A percentile compares a stretch with the other conserved stretches of the same genome.
These are phyloP conservation scores for Drosophila bunnanda DNA, from an alignment of 2,888 invertebrate species.

Conservation along the genomic window DNA sequence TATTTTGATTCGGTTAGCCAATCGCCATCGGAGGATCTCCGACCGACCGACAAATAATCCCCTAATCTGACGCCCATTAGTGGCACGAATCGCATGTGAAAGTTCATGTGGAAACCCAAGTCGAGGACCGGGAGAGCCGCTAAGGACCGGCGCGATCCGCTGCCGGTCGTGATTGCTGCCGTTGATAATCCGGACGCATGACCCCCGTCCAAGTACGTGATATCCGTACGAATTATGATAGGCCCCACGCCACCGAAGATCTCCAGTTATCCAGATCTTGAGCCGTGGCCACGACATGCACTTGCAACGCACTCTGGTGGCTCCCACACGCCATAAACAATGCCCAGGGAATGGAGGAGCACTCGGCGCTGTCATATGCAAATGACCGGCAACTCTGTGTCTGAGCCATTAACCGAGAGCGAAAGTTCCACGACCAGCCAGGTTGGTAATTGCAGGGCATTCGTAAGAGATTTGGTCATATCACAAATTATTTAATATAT, in stretches of 20 bases:
- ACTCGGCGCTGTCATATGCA: constrained; percentile 56
- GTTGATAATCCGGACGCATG: constrained; percentile 73
- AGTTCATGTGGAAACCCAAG: constrained; percentile 50
- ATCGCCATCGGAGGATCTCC: constrained; percentile 51
- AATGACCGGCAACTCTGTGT: constrained; percentile 53
- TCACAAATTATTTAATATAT: too few relatives aligned
- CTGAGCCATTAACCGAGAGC: constrained; percentile 60
- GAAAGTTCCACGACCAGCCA: constrained; percentile 64
- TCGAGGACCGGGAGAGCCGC: constrained; percentile 5
- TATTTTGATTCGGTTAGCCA: constrained; percentile 42
- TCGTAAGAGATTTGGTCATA: neutral
- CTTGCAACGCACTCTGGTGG: constrained; percentile 54
- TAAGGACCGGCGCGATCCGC: constrained; percentile 21
- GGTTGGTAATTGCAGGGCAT: constrained; percentile 20
- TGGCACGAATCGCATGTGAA: constrained; percentile 65
- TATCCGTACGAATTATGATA: constrained; percentile 70
- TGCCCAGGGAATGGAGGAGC: neutral
- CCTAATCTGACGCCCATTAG: constrained; percentile 58
- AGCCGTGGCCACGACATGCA: constrained; percentile 48
- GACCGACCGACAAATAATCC: constrained; percentile 43
- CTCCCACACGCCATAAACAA: constrained; percentile 61
- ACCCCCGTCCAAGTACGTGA: constrained; percentile 63
- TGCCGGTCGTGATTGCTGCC: constrained; percentile 60
- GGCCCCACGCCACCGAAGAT: constrained; percentile 46
- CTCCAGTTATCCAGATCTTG: constrained; percentile 35